Conservation (phyloP, 2,797 vertebrate genomes). For the Lagocephalus sceleratus region DNA sequence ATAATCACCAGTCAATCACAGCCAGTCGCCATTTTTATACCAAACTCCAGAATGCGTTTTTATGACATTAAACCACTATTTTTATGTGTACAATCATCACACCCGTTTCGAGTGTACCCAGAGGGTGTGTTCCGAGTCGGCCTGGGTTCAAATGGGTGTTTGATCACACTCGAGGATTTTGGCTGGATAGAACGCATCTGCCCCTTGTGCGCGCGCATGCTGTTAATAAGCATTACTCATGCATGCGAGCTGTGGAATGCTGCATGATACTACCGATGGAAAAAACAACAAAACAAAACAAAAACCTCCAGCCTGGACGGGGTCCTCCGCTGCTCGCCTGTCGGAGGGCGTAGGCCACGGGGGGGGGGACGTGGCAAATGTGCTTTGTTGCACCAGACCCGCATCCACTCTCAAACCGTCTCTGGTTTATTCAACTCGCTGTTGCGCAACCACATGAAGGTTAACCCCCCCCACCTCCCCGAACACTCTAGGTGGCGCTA, state of each 20-base stretch:
- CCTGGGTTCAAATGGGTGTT: slow-evolving; percentile 31
- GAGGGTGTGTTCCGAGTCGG: slow-evolving; percentile 42
- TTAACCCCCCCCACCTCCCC: too few species aligned
- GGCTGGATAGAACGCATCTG: slow-evolving; percentile 49
- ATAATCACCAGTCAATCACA: slow-evolving; percentile 75
- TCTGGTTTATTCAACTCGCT: too few species aligned
- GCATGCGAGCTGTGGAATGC: slow-evolving; percentile 60
- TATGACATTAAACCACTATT: slow-evolving; percentile 69
- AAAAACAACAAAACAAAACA: slow-evolving; percentile 29
- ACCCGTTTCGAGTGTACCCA: slow-evolving; percentile 23
- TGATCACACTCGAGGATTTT: slow-evolving; percentile 28
- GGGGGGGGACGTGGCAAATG: too few species aligned
- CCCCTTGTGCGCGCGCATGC: slow-evolving; percentile 61
- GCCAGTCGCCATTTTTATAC: slow-evolving; percentile 82
- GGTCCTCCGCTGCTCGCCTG: background rate
- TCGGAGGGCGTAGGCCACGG: background rate
- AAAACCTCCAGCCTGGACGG: slow-evolving; percentile 2
- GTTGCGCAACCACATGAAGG: too few species aligned
- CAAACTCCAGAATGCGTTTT: slow-evolving; percentile 80
- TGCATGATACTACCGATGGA: slow-evolving; percentile 58
- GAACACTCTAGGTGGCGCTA: too few species aligned
- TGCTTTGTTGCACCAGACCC: too few species aligned
- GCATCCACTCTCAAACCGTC: too few species aligned
- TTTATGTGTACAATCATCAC: slow-evolving; percentile 50
- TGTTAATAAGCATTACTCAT: slow-evolving; percentile 44